phyloP scores from a whole-genome alignment of 1,140 invertebrate species.

The Xylocopa sonorina region DNA sequence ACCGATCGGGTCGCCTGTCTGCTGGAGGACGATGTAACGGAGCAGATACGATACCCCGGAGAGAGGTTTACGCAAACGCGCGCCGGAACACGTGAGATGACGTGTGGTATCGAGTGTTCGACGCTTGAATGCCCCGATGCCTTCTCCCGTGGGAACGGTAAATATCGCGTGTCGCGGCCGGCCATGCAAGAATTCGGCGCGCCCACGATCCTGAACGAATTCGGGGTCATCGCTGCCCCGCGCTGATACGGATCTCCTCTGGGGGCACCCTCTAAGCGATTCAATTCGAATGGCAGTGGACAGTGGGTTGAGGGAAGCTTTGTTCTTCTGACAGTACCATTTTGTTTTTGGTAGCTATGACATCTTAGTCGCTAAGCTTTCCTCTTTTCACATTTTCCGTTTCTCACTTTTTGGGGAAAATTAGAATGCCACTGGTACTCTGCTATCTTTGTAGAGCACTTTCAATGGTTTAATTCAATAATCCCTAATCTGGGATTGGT shows the following conservation, averaged over 20 bases:
- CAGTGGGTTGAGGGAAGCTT: background rate
- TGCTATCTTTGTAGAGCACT: no score
- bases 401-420: no score
- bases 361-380: no score
- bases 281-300: conserved; percentile 7
- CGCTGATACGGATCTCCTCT: background rate
- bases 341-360: no score
- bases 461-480: no score
- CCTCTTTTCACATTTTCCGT: no score
- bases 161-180: conserved; percentile 67
- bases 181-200: conserved; percentile 62
- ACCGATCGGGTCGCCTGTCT: conserved; percentile 43
- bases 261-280: background rate
- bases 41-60: conserved; percentile 74
- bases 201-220: conserved; percentile 49
- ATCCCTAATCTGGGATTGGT: no score
- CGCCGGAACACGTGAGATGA: conserved; percentile 78
- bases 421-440: no score
- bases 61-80: conserved; percentile 76
- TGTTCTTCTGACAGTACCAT: no score
- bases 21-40: conserved; percentile 47
- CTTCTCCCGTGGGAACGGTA: conserved; percentile 69
- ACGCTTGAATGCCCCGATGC: conserved; percentile 74
- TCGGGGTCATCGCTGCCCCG: conserved; percentile 36
- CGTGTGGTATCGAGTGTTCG: conserved; percentile 77